Evolutionary conservation across 2,797 vertebrate species (phyloP), one percentile per base, ranked within the genome.

Genomic region (Scolopax bukidnonensis): DNA sequence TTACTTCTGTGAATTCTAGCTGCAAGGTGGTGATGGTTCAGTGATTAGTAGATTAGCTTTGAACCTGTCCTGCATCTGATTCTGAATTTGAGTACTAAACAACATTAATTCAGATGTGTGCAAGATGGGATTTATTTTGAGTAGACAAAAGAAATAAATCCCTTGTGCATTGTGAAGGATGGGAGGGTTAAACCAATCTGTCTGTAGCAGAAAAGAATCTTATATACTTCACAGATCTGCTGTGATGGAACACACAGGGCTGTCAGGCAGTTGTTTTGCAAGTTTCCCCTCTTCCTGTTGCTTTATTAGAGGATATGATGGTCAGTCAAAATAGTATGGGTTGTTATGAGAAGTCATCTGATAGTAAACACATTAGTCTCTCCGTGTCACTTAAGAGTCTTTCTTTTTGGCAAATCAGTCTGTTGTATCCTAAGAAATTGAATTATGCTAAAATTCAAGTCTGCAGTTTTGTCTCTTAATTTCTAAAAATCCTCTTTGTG

Each of bases 81-180:
- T 82, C 75, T 75, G 71, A 77, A 84, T 54, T 87, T 7, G 0
- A 89, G 90, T 68, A 84, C 86, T 78, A 41, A 88, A 84, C 73
- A 71, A 18, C 27, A 20, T 50, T 32, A 56, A n/a, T 63, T 87
- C 71, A 80, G 20, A 68, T 59, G 79, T 40, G n/a, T 19, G 73
- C 81, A 71, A 77, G 75, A 80, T 71, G 71, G 89, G 84, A 91
- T 91, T 96, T 95, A 71, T 95, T 91, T 51, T 80, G 67, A 60
- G 82, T 14, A 64, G 74, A 84, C 89, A 89, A 92, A 95, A 77
- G 81, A 93, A 94, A 83, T 71, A 93, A 95, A 96, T 95, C 84
- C 70, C 67, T 53, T 60, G 78, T 89, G 90, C 69, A 36, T 64
- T 93, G 82, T 84, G 85, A 81, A 82, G 74, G 40, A 92, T 40